phyloP scores from a whole-genome alignment of 2,113 vertebrate genomes.

The Amphiprion percula region DNA sequence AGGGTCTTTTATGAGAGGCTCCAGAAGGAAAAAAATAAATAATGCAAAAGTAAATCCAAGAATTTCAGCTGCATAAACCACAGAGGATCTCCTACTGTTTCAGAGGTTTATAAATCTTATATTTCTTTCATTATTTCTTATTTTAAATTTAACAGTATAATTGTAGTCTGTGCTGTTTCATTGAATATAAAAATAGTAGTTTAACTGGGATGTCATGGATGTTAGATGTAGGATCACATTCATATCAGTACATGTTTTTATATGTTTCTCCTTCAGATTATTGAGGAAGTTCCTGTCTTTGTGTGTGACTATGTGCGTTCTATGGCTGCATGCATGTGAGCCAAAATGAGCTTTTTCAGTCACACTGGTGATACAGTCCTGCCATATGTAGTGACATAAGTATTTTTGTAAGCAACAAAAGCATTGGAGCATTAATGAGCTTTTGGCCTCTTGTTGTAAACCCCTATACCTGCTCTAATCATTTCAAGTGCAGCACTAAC shows the following conservation, averaged over 20 bases:
- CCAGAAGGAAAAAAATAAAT: not conserved
- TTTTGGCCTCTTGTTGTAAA: constrained; percentile 23
- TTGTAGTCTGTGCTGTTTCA: not conserved
- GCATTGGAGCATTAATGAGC: not conserved
- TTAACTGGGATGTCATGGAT: not conserved
- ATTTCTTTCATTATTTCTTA: not conserved
- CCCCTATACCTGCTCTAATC: constrained; percentile 31
- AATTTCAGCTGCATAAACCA: constrained; percentile 5
- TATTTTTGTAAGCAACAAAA: constrained; percentile 4
- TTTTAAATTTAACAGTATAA: not conserved
- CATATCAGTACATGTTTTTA: constrained; percentile 1
- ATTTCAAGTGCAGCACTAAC: constrained; percentile 48
- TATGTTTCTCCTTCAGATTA: constrained; percentile 5
- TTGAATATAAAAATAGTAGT: constrained; percentile 1
- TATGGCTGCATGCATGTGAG: constrained; percentile 1
- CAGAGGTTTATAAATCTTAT: not conserved
- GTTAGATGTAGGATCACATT: not conserved
- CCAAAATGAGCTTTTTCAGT: not conserved
- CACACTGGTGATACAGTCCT: not conserved
- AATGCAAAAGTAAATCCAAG: constrained; percentile 18
- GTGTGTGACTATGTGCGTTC: not conserved
- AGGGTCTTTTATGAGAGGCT: not conserved
- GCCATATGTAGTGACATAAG: not conserved
- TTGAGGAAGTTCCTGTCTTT: constrained; percentile 14
- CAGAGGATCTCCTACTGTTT: not conserved